Base-by-base conservation (phyloP, 92 coral and sea anemone genomes). In the Virgularia gustaviana region DNA sequence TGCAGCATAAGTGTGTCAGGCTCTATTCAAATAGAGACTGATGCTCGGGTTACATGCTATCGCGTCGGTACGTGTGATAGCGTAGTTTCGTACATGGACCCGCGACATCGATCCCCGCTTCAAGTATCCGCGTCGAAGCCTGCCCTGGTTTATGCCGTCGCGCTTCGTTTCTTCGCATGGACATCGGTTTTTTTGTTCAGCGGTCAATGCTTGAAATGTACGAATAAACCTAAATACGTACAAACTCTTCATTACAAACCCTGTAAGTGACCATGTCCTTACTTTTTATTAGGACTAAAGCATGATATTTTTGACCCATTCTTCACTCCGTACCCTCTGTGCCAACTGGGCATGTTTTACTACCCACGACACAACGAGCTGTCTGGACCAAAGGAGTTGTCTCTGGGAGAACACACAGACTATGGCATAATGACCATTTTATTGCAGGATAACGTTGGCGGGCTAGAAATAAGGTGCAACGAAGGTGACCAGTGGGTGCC, bases 391-490 rank as follows among this genome's bases (percentile, higher is more conserved):
- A 70, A 78, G 41, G 73, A 75, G 53, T 79, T 83, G 82, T 86
- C 86, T 23, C 79, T 72, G 22, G 86, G 87, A 12, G 85, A 82
- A 49, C 96, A 89, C 74, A 86, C 96, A 41, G 96, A 89, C 37
- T 88, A 88, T 77, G 96, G 96, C 9, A 51, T 51, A 13, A 38
- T 89, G 32, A 86, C 88, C 7, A 54, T 89, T 3, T 84, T 88
- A 0, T 79, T 88, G 77, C 96, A 88, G 65, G 96, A 88, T 62
- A 84, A 79, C 4, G 88, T 86, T 13, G 90, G 90, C 15, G 96
- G 96, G 3, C 73, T 88, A 19, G 84, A 88, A 36, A 85, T 81
- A 47, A 53, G 78, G 53, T n/a, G n/a, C n/a, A 66, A 71, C 16
- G 79, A 68, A 30, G 70, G 77, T 72, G 90, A 88, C 13, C 42